Conservation (phyloP, 2,797 vertebrate genomes). For the Acipenser transmontanus region DNA sequence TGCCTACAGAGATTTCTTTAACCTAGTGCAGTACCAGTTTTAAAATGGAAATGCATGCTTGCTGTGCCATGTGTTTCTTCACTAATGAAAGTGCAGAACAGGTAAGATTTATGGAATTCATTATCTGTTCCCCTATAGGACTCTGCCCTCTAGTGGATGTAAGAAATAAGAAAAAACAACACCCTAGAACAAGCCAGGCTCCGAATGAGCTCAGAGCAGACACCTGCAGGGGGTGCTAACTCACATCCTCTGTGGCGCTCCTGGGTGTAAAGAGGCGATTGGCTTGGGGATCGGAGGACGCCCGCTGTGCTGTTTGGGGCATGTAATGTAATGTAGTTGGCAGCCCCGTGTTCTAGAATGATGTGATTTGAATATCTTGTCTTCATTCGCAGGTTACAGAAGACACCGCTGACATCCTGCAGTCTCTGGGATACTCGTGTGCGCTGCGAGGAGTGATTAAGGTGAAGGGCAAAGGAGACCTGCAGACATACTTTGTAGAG, state of each 20-base stretch:
- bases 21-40: too few species aligned
- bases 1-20: too few species aligned
- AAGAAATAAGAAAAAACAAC: too few species aligned
- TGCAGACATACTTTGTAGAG: slow-evolving; percentile 78
- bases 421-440: slow-evolving; percentile 65
- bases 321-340: background rate
- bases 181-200: too few species aligned
- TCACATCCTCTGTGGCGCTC: background rate
- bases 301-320: background rate
- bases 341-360: background rate
- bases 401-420: slow-evolving; percentile 65
- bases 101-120: too few species aligned
- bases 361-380: background rate
- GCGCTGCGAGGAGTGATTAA: slow-evolving; percentile 69
- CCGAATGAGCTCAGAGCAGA: background rate
- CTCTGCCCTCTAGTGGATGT: too few species aligned
- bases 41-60: too few species aligned
- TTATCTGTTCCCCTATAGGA: too few species aligned
- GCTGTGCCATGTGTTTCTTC: too few species aligned
- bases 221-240: background rate
- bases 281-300: background rate
- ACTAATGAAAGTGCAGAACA: too few species aligned
- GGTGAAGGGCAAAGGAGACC: slow-evolving; percentile 85
- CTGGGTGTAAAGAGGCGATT: too few species aligned
- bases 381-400: slow-evolving; percentile 68